A percentile compares a stretch with the other conserved stretches of the same genome.
phyloP scores from a whole-genome alignment of 2,797 vertebrate species.

The Coregonus ussuriensis region DNA sequence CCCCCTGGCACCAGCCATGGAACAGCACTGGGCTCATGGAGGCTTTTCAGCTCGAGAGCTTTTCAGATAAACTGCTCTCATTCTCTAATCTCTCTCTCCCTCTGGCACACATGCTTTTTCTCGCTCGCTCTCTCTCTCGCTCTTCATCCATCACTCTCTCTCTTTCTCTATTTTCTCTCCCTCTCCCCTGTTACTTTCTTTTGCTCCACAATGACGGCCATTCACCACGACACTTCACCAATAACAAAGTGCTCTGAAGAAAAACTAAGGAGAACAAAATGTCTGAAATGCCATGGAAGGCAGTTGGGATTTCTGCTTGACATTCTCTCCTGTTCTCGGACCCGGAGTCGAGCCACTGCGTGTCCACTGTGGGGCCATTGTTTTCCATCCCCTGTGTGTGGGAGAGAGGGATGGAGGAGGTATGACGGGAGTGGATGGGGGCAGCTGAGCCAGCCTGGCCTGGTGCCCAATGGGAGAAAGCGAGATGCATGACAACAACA shows the following conservation, averaged over 20 bases:
- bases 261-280: constrained; percentile 35
- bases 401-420: constrained; percentile 41
- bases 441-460: constrained; percentile 43
- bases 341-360: constrained; percentile 42
- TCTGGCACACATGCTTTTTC: not conserved
- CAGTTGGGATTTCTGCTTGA: constrained; percentile 54
- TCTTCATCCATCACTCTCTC: constrained; percentile 1
- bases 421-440: constrained; percentile 3
- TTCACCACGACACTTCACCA: constrained; percentile 57
- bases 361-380: constrained; percentile 60
- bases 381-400: constrained; percentile 58
- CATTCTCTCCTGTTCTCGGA: constrained; percentile 40
- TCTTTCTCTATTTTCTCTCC: not conserved
- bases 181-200: constrained; percentile 49
- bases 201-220: constrained; percentile 58
- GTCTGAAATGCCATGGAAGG: constrained; percentile 53
- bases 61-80: constrained; percentile 32
- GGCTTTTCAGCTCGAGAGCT: constrained; percentile 33
- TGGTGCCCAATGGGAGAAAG: constrained; percentile 27
- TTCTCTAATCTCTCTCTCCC: not conserved
- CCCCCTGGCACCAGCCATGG: constrained; percentile 66
- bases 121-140: not conserved
- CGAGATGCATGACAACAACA: constrained; percentile 22
- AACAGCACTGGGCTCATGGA: constrained; percentile 48
- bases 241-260: constrained; percentile 47